A percentile compares a stretch with the other conserved stretches of the same genome.
Evolutionary conservation across 2,797 vertebrate species (phyloP).

Genomic region (Apogon talboti): DNA sequence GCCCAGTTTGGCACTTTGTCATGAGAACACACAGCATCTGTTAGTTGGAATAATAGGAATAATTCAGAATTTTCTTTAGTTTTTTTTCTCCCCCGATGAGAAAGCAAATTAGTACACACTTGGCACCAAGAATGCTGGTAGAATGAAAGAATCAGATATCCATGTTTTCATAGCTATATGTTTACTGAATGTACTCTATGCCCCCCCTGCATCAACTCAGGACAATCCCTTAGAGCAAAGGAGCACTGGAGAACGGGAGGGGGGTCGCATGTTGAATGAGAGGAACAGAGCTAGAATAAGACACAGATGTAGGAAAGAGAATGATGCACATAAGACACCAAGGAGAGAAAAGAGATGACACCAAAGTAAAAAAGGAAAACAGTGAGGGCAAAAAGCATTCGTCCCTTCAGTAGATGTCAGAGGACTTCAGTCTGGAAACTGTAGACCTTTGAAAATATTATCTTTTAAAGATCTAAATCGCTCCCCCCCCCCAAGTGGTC

Average conservation of each 20-base stretch:
- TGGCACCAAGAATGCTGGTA: conserved; percentile 86
- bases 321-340: conserved; percentile 53
- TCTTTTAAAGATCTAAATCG: conserved; percentile 57
- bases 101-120: conserved; percentile 74
- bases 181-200: conserved; percentile 52
- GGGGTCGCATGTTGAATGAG: conserved; percentile 32
- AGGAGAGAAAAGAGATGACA: conserved; percentile 52
- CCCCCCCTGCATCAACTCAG: conserved; percentile 41
- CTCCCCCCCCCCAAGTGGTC: conserved; percentile 45
- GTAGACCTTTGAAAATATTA: conserved; percentile 61
- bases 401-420: conserved; percentile 54
- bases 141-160: conserved; percentile 74
- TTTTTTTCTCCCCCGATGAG: conserved; percentile 61
- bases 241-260: conserved; percentile 29
- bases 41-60: conserved; percentile 66
- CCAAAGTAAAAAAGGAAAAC: conserved; percentile 56
- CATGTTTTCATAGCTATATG: conserved; percentile 58
- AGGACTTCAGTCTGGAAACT: conserved; percentile 58
- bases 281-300: conserved; percentile 48
- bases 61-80: conserved; percentile 52
- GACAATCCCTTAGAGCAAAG: conserved; percentile 46
- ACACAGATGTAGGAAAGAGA: conserved; percentile 72
- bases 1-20: conserved; percentile 83
- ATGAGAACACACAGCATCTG: conserved; percentile 73
- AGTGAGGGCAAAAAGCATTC: conserved; percentile 40